Base-by-base conservation (phyloP, 2,797 vertebrate genomes). In the Microctenopoma lineatum region DNA sequence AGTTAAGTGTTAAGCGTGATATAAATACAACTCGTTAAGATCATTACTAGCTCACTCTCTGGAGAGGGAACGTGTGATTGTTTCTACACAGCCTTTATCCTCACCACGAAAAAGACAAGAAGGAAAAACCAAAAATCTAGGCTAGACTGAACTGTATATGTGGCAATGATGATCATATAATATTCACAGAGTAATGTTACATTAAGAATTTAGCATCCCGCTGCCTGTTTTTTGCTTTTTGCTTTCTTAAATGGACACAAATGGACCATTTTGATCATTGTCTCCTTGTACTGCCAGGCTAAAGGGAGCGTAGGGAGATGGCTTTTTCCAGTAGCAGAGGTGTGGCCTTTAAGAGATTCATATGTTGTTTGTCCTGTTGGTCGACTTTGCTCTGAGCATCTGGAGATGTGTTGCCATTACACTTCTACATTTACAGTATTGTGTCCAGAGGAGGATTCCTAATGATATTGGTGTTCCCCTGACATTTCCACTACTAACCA, bases 1-100 rank as follows among this genome's bases (percentile, higher is more conserved):
- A 70, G 77, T 70, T 65, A 77, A 84, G 60, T 84, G 78, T 81
- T 73, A 66, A 68, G 73, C 84, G 81, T 68, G 70, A 73, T 80
- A 83, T 81, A 83, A 87, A 90, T 84, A 86, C 56, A 81, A 72
- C 75, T 87, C 77, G 87, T 90, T 90, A 84, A 56, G 77, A 85
- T 90, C 74, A 84, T 89, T 85, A 85, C 54, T 34, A 52, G 64
- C 48, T 39, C 45, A 41, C 53, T 70, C 73, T 70, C 73, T n/a
- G 4, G 67, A 66, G 75, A 77, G 38, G 47, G 14, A 63, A 66
- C 39, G 39, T 55, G 44, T 46, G 51, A 50, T 52, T 53, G 34
- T 71, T 71, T 62, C 46, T 56, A 29, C 32, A 15, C 59, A 62
- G 72, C 65, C 34, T 76, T 41, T 44, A 58, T 58, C 7, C 7